A percentile compares a stretch with the other conserved stretches of the same genome.
These are phyloP conservation scores for Lingula anatina DNA, from an alignment of 2,888 invertebrate species.

Conservation along the genomic window DNA sequence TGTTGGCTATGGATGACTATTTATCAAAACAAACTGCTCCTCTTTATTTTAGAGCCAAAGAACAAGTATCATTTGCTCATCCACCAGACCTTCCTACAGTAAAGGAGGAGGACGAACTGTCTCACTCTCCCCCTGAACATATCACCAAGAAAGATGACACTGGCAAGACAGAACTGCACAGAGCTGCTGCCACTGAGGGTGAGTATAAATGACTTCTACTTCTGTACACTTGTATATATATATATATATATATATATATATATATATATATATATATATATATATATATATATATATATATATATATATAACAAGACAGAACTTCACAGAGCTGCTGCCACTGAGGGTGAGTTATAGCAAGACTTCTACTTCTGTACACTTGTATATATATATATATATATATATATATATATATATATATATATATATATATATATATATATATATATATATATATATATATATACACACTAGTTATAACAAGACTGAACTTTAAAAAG, in stretches of 20 bases:
- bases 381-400: no score
- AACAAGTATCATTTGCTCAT: conserved; percentile 23
- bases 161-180: conserved; percentile 33
- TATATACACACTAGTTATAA: no score
- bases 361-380: neutral
- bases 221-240: no score
- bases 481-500: conserved; percentile 30
- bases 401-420: no score
- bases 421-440: no score
- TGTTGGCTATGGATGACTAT: neutral
- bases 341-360: conserved; percentile 13
- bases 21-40: no score
- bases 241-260: no score
- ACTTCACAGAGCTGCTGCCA: conserved; percentile 28
- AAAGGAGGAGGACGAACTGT: conserved; percentile 23
- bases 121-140: conserved; percentile 20
- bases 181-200: conserved; percentile 25
- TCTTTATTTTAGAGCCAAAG: conserved; percentile 21
- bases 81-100: conserved; percentile 31
- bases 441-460: no score
- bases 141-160: conserved; percentile 17
- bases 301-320: conserved; percentile 34
- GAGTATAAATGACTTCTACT: neutral
- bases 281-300: no score
- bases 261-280: no score